Evolutionary conservation across 1,140 invertebrate species (phyloP).

Genomic region (Triops longicaudatus): DNA sequence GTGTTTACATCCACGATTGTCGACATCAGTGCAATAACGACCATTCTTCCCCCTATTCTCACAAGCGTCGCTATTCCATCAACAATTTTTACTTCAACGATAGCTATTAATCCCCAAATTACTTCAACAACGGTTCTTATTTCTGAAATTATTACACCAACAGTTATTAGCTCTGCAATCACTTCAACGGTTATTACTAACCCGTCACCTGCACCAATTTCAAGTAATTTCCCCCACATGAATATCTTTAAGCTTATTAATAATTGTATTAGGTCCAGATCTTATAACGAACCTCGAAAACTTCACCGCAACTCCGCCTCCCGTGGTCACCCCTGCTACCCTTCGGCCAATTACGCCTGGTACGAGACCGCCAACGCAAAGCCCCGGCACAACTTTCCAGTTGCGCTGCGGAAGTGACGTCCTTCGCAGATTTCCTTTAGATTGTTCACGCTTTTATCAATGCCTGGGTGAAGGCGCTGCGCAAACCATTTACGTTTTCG

Average conservation of each 20-base stretch:
- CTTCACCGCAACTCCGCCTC: neutral
- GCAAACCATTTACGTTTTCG: conserved; percentile 19
- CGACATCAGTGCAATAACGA: too few relatives aligned
- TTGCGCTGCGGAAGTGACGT: conserved; percentile 7
- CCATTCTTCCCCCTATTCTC: too few relatives aligned
- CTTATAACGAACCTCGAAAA: neutral
- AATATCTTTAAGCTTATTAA: too few relatives aligned
- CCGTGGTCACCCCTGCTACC: neutral
- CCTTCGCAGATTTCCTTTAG: conserved; percentile 19
- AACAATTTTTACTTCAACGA: too few relatives aligned
- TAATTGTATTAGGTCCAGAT: neutral
- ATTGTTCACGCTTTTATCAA: conserved; percentile 21
- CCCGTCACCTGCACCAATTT: neutral
- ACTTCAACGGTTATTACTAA: neutral
- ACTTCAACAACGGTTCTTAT: neutral
- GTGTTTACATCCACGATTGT: too few relatives aligned
- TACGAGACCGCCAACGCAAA: neutral
- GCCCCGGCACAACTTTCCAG: neutral
- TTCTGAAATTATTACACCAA: neutral
- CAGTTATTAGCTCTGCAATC: neutral
- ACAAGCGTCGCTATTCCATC: too few relatives aligned
- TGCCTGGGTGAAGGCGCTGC: neutral
- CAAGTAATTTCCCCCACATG: neutral
- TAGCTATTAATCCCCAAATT: neutral
- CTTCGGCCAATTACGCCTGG: too few relatives aligned